Evolutionary conservation across 2,113 vertebrate species (phyloP).

Genomic region (Theristicus caerulescens): DNA sequence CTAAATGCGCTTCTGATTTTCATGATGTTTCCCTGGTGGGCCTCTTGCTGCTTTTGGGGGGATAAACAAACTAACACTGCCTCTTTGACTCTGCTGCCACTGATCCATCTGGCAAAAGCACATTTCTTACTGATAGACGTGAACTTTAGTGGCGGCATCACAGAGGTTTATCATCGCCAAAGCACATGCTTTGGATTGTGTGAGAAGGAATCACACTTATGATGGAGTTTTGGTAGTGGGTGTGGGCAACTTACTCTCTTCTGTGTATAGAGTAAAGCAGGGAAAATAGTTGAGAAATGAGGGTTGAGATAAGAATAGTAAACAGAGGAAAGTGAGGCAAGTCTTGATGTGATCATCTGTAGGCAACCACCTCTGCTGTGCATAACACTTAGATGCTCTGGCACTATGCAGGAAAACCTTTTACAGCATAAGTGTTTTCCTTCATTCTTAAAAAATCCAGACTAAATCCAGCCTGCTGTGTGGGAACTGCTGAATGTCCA

Average conservation of each 20-base stretch:
- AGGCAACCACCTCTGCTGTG: background rate
- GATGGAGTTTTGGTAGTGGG: background rate
- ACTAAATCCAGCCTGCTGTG: background rate
- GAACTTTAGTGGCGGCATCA: background rate
- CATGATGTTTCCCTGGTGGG: background rate
- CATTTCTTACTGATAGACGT: rapidly evolving
- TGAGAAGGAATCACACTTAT: background rate
- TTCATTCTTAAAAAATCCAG: background rate
- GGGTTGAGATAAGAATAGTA: background rate
- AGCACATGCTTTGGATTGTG: background rate
- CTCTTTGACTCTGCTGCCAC: background rate
- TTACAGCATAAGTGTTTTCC: background rate
- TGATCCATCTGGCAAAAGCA: background rate
- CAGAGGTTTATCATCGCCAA: background rate
- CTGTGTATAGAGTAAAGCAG: background rate
- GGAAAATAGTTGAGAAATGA: background rate
- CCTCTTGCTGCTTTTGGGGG: background rate
- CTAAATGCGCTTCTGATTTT: background rate
- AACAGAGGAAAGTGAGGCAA: background rate
- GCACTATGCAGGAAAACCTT: background rate
- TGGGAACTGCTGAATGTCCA: background rate
- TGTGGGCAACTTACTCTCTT: background rate
- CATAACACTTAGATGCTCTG: background rate
- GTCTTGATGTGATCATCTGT: background rate
- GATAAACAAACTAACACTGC: background rate